These are phyloP conservation scores for Colius striatus DNA, from an alignment of 2,113 vertebrate genomes.

Conservation along the genomic window DNA sequence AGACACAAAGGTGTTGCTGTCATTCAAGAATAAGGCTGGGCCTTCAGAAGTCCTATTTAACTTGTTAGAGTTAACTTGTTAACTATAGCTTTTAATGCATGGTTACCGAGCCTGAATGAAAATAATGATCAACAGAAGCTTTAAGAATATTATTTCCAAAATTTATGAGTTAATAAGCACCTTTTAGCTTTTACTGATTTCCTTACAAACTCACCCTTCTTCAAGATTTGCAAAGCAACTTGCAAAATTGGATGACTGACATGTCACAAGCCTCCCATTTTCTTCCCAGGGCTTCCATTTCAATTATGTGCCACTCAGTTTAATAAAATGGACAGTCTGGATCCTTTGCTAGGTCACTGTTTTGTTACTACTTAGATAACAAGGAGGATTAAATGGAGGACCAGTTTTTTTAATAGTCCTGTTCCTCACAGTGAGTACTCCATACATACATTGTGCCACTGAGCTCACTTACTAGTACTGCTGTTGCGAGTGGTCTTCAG, in stretches of 20 bases:
- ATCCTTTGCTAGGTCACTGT: not conserved
- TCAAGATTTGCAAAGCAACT: not conserved
- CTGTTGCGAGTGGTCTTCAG: not conserved
- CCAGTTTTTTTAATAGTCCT: not conserved
- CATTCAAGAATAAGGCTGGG: not conserved
- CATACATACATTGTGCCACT: not conserved
- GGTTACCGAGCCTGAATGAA: not conserved
- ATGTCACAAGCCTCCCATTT: not conserved
- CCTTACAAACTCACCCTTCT: not conserved
- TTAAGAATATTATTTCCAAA: not conserved
- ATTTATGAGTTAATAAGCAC: not conserved
- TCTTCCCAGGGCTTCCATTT: not conserved
- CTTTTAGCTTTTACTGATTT: not conserved
- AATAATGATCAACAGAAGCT: not conserved
- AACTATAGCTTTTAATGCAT: not conserved
- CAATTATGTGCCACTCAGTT: not conserved
- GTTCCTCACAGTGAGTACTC: not conserved
- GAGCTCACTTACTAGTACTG: not conserved
- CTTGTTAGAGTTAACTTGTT: no score
- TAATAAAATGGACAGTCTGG: not conserved
- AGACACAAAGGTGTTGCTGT: not conserved
- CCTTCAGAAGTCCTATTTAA: not conserved
- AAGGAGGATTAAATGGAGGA: not conserved
- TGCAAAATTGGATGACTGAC: not conserved
- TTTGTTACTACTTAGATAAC: not conserved